phyloP scores from a whole-genome alignment of 2,113 vertebrate species.

The Malurus alboscapulatus region DNA sequence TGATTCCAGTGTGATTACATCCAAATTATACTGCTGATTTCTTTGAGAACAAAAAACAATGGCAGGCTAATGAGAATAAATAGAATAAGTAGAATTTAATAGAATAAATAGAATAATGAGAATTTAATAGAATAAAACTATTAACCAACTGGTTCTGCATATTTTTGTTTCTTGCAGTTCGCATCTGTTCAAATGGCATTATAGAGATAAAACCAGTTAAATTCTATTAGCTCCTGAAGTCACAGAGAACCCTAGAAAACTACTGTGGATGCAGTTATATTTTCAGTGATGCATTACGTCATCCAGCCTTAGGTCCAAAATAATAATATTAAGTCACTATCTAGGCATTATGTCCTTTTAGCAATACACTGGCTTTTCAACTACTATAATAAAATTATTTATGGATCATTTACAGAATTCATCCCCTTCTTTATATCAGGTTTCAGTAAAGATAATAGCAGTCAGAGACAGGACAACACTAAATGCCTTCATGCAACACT shows the following conservation, averaged over 20 bases:
- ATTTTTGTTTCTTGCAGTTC: slow-evolving; percentile 12
- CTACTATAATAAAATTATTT: slow-evolving; percentile 8
- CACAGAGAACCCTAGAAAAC: not conserved
- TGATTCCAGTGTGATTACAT: slow-evolving; percentile 27
- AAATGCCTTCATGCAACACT: not conserved
- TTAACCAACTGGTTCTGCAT: slow-evolving; percentile 11
- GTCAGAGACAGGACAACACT: not conserved
- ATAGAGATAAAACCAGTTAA: not conserved
- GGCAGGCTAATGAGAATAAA: not conserved
- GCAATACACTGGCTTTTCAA: not conserved
- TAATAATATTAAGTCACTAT: not conserved
- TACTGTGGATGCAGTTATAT: not conserved
- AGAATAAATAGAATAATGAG: not conserved
- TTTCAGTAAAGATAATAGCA: slow-evolving; percentile 16
- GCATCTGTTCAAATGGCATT: not conserved
- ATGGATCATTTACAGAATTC: slow-evolving; percentile 19
- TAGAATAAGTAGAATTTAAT: not conserved
- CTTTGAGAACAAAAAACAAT: slow-evolving; percentile 33
- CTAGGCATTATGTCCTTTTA: not conserved
- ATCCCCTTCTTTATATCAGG: not conserved
- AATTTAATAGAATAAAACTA: not conserved
- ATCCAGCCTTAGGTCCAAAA: not conserved
- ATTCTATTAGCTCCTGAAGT: slow-evolving; percentile 13
- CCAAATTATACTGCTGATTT: not conserved
- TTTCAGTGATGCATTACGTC: slow-evolving; percentile 22